Evolutionary conservation across 2,797 vertebrate species (phyloP), one percentile per base, ranked within the genome.

Genomic region (Xerus rutilus): DNA sequence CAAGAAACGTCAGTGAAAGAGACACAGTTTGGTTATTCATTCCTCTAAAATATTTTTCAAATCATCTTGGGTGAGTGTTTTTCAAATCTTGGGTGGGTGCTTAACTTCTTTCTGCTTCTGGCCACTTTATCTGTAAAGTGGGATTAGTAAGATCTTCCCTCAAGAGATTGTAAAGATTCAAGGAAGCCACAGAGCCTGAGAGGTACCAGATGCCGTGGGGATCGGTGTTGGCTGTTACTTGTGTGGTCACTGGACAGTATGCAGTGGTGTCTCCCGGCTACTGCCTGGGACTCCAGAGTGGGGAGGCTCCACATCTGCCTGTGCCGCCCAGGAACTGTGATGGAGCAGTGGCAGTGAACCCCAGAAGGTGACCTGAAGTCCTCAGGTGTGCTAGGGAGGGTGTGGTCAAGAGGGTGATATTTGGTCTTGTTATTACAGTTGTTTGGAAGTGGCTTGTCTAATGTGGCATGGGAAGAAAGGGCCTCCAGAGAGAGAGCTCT

Each of bases 91-190:
- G 12, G n/a, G 70, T 43, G 2, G 18, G 13, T 49, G n/a, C 35
- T 78, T 82, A 74, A 17, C 21, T 30, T 79, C 18, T 2, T 67
- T 86, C 43, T 77, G 54, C 32, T 30, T 69, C n/a, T 21, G 52
- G 30, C 49, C 49, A 70, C 43, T 23, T 94, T 83, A 47, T 86
- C 86, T 92, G 18, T 89, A 81, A 89, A 62, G 35, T 32, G 62
- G 74, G 49, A 17, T 74, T 85, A 45, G 23, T 76, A 28, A 12
- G 7, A 54, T 69, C n/a, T 30, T 62, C 84, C 35, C 45, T 54
- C 8, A 23, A 23, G 52, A 7, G 15, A 2, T 10, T 43, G 5
- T 45, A 70, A 77, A 54, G 65, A 82, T 82, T 28, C 57, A 86
- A 21, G 43, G 45, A 59, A 32, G 32, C 76, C 69, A 57, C 21